These are phyloP conservation scores for Drosophila hawaiiensis DNA, from an alignment of 2,888 invertebrate species.

Conservation along the genomic window DNA sequence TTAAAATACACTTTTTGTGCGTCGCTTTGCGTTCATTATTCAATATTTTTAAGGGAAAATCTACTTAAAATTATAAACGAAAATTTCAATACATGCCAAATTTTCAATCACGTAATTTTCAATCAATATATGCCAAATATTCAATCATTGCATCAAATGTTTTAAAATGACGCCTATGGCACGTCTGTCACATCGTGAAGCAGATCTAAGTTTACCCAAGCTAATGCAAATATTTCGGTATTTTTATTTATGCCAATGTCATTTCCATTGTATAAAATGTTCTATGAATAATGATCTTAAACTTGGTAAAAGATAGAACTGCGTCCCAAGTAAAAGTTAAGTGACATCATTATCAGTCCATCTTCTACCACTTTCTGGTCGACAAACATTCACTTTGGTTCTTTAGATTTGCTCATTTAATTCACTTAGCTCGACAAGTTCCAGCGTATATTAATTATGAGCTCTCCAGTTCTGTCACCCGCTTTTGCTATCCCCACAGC, in stretches of 20 bases:
- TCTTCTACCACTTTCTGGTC: background rate
- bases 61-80: background rate
- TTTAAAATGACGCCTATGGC: background rate
- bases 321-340: background rate
- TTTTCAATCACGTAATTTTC: background rate
- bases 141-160: background rate
- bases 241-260: no score
- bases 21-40: background rate
- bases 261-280: no score
- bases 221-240: background rate
- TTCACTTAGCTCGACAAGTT: conserved; percentile 63
- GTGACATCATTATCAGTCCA: background rate
- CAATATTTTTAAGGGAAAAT: background rate
- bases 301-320: background rate
- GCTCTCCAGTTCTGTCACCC: background rate
- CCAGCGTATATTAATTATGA: conserved; percentile 61
- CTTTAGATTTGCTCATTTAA: conserved; percentile 50
- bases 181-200: no score
- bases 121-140: background rate
- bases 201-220: background rate
- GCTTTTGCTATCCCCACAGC: background rate
- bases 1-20: background rate
- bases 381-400: background rate
- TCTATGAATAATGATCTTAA: background rate
- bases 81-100: background rate